Conservation (phyloP, 2,888 invertebrate species). For the Tuta absoluta region DNA sequence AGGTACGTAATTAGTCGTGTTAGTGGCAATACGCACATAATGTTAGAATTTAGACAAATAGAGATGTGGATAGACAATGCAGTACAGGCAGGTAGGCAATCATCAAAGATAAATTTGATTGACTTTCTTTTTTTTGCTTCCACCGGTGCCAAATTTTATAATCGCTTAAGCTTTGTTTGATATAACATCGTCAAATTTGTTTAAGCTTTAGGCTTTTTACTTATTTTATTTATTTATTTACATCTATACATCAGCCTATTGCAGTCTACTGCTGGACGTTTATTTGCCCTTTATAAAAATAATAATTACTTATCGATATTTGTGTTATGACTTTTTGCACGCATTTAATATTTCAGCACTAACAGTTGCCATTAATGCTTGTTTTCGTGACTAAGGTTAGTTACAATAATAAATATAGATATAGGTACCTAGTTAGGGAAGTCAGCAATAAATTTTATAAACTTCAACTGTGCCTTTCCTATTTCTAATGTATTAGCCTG, state of each 20-base stretch:
- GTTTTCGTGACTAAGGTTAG: constrained; percentile 35
- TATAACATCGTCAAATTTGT: not conserved
- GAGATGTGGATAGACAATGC: constrained; percentile 44
- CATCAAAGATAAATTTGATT: not conserved
- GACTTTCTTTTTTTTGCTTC: constrained; percentile 32
- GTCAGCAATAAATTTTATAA: constrained; percentile 80
- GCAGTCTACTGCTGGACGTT: too few species aligned
- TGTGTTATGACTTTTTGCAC: not conserved
- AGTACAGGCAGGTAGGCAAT: constrained; percentile 30
- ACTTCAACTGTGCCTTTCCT: constrained; percentile 82
- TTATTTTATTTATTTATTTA: too few species aligned
- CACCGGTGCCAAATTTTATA: constrained; percentile 64
- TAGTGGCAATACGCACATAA: constrained; percentile 74
- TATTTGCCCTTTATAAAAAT: too few species aligned
- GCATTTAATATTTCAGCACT: not conserved
- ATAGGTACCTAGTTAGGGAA: constrained; percentile 65
- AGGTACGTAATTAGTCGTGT: constrained; percentile 67
- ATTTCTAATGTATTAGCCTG: constrained; percentile 79
- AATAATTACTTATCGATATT: too few species aligned
- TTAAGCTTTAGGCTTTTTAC: too few species aligned
- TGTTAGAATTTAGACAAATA: constrained; percentile 52
- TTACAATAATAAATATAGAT: constrained; percentile 52
- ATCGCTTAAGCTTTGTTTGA: not conserved
- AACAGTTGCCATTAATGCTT: not conserved
- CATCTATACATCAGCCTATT: too few species aligned